Evolutionary conservation across 2,113 vertebrate genomes (phyloP).

Genomic region (Pygoscelis adeliae): DNA sequence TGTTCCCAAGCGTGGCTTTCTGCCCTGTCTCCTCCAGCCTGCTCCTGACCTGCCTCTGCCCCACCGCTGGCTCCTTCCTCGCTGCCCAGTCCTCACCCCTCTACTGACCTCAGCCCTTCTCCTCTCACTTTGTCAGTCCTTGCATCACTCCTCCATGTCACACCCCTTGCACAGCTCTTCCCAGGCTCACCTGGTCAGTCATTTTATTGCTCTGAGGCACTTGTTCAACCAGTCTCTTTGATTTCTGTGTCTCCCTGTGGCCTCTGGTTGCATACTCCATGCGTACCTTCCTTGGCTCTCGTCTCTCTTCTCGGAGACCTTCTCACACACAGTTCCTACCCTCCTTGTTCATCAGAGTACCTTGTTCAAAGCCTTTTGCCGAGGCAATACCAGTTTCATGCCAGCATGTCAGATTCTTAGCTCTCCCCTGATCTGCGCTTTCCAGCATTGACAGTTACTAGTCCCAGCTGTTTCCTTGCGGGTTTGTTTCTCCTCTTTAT

Average conservation of each 20-base stretch:
- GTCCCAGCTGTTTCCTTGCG: background rate
- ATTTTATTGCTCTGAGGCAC: background rate
- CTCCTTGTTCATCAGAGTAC: background rate
- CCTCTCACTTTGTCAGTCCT: background rate
- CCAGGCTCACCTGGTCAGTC: background rate
- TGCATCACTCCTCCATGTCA: background rate
- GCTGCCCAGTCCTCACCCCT: background rate
- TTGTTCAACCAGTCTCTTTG: background rate
- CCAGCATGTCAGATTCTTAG: background rate
- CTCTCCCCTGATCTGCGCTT: background rate
- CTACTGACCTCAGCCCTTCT: background rate
- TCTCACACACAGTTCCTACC: background rate
- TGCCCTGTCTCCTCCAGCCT: background rate
- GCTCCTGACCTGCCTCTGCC: background rate
- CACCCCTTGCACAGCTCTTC: background rate
- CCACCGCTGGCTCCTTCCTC: rapidly evolving
- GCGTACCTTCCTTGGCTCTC: background rate
- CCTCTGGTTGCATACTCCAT: background rate
- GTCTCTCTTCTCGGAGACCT: background rate
- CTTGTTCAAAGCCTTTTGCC: background rate
- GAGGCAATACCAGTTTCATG: background rate
- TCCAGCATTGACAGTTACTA: background rate
- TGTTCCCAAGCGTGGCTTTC: background rate
- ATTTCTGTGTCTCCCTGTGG: background rate
- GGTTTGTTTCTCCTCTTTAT: background rate